A percentile compares a stretch with the other conserved stretches of the same genome.
Conservation (phyloP, 92 coral and sea anemone species). For the Heliopora coerulea region DNA sequence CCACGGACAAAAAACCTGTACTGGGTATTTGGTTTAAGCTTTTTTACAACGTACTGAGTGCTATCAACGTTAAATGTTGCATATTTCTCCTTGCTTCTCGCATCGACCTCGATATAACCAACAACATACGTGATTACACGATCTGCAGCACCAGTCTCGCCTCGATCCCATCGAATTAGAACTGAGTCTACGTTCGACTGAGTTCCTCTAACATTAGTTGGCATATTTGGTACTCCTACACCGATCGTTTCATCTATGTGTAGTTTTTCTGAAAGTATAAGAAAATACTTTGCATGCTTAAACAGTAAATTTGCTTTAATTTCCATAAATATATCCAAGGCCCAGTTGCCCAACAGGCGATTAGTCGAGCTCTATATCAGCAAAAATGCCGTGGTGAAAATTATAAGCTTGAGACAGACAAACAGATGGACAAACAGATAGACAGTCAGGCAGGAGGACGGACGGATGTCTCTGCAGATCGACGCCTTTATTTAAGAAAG, state of each 20-base stretch:
- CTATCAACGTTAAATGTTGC: conserved; percentile 2
- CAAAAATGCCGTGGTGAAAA: too few species aligned
- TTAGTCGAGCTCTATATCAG: too few species aligned
- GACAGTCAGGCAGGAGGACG: too few species aligned
- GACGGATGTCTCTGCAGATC: too few species aligned
- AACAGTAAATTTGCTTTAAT: too few species aligned
- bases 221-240: conserved; percentile 25
- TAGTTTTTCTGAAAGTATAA: conserved; percentile 5
- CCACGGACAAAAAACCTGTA: conserved; percentile 77
- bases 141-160: background rate
- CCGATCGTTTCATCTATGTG: conserved; percentile 14
- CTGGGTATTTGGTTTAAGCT: conserved; percentile 55
- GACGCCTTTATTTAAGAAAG: too few species aligned
- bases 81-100: conserved; percentile 25
- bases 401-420: too few species aligned
- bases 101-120: conserved; percentile 25
- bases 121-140: conserved; percentile 8
- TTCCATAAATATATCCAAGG: too few species aligned
- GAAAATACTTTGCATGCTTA: too few species aligned
- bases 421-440: too few species aligned
- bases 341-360: too few species aligned
- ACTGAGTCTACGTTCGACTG: background rate
- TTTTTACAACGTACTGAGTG: conserved; percentile 48
- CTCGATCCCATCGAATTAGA: conserved; percentile 4
- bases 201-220: conserved; percentile 12